Percentiles rank a stretch among this genome's conserved stretches.
phyloP scores from a whole-genome alignment of 2,113 vertebrate species.

The Caretta caretta region DNA sequence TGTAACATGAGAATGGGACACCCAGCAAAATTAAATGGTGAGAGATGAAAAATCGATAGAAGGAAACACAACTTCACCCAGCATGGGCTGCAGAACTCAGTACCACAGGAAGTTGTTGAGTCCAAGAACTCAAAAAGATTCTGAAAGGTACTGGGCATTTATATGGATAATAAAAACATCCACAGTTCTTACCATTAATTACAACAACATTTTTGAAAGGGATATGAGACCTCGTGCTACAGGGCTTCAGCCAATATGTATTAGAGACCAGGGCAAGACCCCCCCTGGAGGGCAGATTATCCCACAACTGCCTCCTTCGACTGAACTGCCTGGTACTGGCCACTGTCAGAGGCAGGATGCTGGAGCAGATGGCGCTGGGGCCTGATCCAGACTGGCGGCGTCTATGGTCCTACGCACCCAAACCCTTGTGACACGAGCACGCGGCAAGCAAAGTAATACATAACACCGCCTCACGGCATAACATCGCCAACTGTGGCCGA shows the following conservation, averaged over 20 bases:
- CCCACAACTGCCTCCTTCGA: neutral
- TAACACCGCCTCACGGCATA: neutral
- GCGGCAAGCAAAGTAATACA: neutral
- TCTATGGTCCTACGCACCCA: neutral
- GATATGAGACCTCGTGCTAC: too few species aligned
- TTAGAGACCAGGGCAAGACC: too few species aligned
- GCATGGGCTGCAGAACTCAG: too few species aligned
- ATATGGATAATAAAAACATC: too few species aligned
- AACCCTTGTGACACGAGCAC: neutral
- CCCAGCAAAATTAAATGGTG: neutral
- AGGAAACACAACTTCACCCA: too few species aligned
- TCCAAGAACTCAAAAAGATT: too few species aligned
- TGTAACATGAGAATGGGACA: neutral
- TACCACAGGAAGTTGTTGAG: too few species aligned
- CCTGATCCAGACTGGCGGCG: neutral
- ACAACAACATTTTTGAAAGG: too few species aligned
- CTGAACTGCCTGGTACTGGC: neutral
- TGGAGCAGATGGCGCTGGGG: neutral
- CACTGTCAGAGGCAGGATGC: neutral
- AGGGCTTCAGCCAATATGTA: too few species aligned
- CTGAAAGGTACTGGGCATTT: too few species aligned
- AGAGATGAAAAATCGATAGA: neutral
- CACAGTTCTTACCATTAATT: too few species aligned
- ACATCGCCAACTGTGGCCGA: neutral
- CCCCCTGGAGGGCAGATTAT: too few species aligned